These are phyloP conservation scores for Rynchops niger DNA, from an alignment of 2,113 vertebrate genomes.

Conservation along the genomic window DNA sequence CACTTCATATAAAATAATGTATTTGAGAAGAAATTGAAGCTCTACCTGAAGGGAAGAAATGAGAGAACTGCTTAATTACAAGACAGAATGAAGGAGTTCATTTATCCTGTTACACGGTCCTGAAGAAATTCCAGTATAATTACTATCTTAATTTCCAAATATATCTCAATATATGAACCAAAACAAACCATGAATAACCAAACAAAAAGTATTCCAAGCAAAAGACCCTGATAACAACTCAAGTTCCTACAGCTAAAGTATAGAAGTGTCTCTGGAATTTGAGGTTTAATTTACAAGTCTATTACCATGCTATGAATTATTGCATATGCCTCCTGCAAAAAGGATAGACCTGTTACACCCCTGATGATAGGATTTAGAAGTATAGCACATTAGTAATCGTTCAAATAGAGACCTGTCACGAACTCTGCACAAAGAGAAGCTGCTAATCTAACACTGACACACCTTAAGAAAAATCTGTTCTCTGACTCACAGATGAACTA, in stretches of 20 bases:
- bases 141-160: background rate
- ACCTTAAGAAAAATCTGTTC: background rate
- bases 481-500: background rate
- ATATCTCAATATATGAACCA: background rate
- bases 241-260: background rate
- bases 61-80: background rate
- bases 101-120: background rate
- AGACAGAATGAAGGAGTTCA: background rate
- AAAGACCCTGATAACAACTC: background rate
- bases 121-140: background rate
- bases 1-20: background rate
- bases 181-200: background rate
- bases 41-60: background rate
- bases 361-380: background rate
- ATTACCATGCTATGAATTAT: background rate
- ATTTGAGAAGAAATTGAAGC: background rate
- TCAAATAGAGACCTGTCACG: background rate
- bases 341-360: background rate
- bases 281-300: background rate
- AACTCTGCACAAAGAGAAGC: background rate
- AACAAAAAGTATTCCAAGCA: background rate
- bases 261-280: background rate
- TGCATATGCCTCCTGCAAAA: background rate
- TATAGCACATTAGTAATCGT: background rate
- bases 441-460: slow-evolving; percentile 1